Evolutionary conservation across 1,140 invertebrate species (phyloP), one percentile per base, ranked within the genome.

Genomic region (Dinoponera quadriceps): DNA sequence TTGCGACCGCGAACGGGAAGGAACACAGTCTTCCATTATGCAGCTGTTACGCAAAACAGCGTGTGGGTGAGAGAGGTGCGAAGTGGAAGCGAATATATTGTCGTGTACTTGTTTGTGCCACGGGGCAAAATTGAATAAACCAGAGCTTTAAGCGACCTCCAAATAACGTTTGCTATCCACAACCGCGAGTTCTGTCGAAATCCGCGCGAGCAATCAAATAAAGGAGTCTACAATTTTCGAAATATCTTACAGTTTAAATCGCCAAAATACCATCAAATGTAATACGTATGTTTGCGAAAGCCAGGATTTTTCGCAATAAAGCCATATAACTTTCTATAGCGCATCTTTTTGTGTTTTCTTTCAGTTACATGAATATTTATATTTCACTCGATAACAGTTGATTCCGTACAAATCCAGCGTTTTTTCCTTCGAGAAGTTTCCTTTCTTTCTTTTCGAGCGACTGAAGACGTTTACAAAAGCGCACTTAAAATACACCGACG

Each of bases 121-220:
- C 33, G 18, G 18, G 7, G 20, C 38, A 9, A 44, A 66, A 66
- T 77, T 77, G 54, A 77, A 66, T 66, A 66, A 4, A 59, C 38
- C 16, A 33, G 44, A 51, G 48, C 48, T 77, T 65, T 48, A 48
- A 44, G 38, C 57, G 49, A 33, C 0, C 29, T 77, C 2, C 4
- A 16, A 65, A 18, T 33, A 65, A 65, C n/a, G 27, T 55, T 77
- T 48, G 65, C 27, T 38, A 74, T 3, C n/a, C 27, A 2, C 25
- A 74, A 16, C 22, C 38, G 18, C 60, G 48, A 29, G 22, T 5
- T 44, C 9, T n/a, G 5, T 44, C 20, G 11, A n/a, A 20, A 48
- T 55, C 11, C 54, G 29, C n/a, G n/a, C n/a, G n/a, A 65, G 20
- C n/a, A n/a, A 33, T 51, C 22, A 38, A 51, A 4, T 14, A 51